phyloP scores from a whole-genome alignment of 2,113 vertebrate genomes.

The Pygoscelis antarcticus region DNA sequence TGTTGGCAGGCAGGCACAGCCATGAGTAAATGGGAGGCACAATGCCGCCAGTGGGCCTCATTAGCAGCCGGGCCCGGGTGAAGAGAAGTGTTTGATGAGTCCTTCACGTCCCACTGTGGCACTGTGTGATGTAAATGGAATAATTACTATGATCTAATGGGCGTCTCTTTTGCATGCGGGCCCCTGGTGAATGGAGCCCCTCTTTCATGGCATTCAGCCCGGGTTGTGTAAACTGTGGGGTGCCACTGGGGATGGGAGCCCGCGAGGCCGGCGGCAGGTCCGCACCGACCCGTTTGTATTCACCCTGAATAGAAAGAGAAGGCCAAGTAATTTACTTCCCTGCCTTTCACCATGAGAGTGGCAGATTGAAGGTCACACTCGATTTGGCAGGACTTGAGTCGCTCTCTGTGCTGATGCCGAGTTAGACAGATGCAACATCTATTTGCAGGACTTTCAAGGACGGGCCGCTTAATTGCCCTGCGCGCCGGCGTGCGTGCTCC shows the following conservation, averaged over 20 bases:
- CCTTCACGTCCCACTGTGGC: constrained; percentile 78
- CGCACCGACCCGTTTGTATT: constrained; percentile 65
- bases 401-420: constrained; percentile 27
- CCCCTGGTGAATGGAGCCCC: constrained; percentile 77
- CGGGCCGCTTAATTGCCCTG: not conserved
- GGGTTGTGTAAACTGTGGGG: constrained; percentile 77
- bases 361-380: constrained; percentile 84
- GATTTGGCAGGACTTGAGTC: constrained; percentile 64
- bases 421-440: constrained; percentile 63
- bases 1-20: constrained; percentile 75
- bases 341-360: constrained; percentile 74
- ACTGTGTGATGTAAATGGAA: constrained; percentile 81
- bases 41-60: constrained; percentile 81
- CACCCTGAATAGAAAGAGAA: constrained; percentile 73
- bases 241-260: constrained; percentile 75
- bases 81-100: constrained; percentile 84
- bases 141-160: constrained; percentile 90
- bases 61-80: constrained; percentile 72
- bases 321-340: constrained; percentile 68
- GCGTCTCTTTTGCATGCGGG: constrained; percentile 76
- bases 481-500: not conserved
- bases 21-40: constrained; percentile 80
- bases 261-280: constrained; percentile 75
- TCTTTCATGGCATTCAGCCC: constrained; percentile 76
- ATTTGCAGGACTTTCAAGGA: not conserved